Percentiles rank a stretch among this genome's conserved stretches.
phyloP scores from a whole-genome alignment of 2,113 vertebrate genomes.

The Panthera leo region DNA sequence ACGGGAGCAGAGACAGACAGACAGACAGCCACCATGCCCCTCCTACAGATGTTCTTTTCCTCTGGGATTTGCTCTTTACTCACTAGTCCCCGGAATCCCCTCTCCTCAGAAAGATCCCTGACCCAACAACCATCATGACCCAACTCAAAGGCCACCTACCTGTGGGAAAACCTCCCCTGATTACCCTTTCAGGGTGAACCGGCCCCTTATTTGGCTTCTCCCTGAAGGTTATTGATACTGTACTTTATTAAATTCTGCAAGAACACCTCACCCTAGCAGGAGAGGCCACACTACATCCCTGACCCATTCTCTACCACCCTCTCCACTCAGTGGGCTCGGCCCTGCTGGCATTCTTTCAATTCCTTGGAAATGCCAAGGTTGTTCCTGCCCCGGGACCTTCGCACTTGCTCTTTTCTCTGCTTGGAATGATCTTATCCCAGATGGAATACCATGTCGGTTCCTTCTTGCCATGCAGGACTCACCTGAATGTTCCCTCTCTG shows the following conservation, averaged over 20 bases:
- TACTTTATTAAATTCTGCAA: neutral
- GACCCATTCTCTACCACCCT: neutral
- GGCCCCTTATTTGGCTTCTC: neutral
- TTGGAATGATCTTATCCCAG: neutral
- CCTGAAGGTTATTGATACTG: neutral
- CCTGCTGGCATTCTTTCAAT: neutral
- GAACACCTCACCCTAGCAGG: neutral
- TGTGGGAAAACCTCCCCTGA: neutral
- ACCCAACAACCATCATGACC: neutral
- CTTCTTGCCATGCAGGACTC: neutral
- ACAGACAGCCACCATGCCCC: neutral
- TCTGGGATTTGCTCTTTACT: slow-evolving; percentile 6
- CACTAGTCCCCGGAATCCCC: neutral
- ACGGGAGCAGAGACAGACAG: neutral
- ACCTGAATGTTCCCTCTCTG: neutral
- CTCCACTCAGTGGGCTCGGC: neutral
- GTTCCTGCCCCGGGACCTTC: neutral
- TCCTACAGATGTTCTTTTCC: neutral
- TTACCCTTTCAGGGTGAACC: neutral
- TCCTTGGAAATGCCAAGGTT: neutral
- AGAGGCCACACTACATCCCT: neutral
- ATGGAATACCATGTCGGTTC: neutral
- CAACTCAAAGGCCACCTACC: neutral
- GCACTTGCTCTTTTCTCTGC: neutral
- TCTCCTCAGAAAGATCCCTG: neutral